Evolutionary conservation across 1,140 invertebrate genomes (phyloP).

Genomic region (Lasioglossum albipes): DNA sequence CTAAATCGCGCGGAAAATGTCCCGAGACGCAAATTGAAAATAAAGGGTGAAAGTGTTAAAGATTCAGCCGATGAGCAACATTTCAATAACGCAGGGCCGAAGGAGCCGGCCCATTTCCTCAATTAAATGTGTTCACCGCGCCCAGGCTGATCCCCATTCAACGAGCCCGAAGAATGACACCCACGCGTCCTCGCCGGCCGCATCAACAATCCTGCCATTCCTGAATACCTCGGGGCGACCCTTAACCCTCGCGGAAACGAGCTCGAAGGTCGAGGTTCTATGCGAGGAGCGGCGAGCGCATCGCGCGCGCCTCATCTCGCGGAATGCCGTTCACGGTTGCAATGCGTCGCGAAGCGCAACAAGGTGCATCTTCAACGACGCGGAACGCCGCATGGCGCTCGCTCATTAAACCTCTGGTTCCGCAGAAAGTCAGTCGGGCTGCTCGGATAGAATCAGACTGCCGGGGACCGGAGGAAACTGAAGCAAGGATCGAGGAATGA

Average conservation of each 20-base stretch:
- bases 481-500: neutral
- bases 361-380: conserved; percentile 36
- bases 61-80: no score
- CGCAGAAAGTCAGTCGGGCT: conserved; percentile 45
- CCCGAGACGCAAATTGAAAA: no score
- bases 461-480: neutral
- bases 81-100: no score
- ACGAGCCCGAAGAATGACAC: conserved; percentile 15
- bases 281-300: conserved; percentile 3
- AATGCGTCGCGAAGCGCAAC: conserved; percentile 13
- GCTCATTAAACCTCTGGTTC: conserved; percentile 45
- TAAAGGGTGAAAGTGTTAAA: no score
- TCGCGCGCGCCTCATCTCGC: conserved; percentile 37
- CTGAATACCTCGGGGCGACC: neutral
- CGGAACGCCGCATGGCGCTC: conserved; percentile 30
- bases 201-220: conserved; percentile 20
- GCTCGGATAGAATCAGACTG: neutral
- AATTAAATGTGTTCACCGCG: conserved; percentile 1
- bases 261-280: conserved; percentile 3
- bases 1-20: no score
- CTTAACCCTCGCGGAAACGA: conserved; percentile 20
- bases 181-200: conserved; percentile 1
- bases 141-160: neutral
- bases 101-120: no score
- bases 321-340: neutral